Evolutionary conservation across 2,797 vertebrate genomes (phyloP), one percentile per base, ranked within the genome.

Genomic region (Anableps anableps): DNA sequence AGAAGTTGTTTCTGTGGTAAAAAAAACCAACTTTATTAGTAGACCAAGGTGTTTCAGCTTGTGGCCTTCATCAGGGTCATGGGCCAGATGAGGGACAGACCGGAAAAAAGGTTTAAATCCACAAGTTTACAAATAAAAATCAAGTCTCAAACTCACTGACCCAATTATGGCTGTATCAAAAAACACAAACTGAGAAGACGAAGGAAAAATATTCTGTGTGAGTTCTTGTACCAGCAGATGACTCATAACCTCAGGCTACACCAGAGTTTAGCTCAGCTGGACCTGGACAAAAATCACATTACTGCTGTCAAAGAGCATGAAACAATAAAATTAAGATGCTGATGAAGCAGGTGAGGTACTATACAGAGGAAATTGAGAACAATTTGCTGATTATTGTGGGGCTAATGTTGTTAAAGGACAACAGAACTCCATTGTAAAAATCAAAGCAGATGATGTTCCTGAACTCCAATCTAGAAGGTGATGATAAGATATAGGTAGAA

Each of bases 311-410:
- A 68, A 41, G 21, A 68, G 36, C 64, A 41, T 68, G 64, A 68
- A 9, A 19, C 64, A 26, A 68, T 41, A 41, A 68, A 41, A 38
- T 68, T 68, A 68, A 68, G 36, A 68, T 68, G 64, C 64, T 68
- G 36, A 68, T 68, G 64, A 68, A 68, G 64, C 64, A 41, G 64
- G 21, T 68, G 36, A 68, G 64, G 21, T 68, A 68, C 36, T 68
- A 68, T 26, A 68, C 36, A 38, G 21, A 41, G 64, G 21, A 68
- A 41, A 41, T 41, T 68, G 64, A 68, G 36, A 68, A 41, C 64
- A 41, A 68, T 68, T 26, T 0, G 36, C 36, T 68, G 64, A 68
- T 38, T 23, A 68, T 68, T 68, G 36, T 1, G 0, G 19, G 1
- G 36, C 36, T 68, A 41, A 41, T 41, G 31, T 66, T 23, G 62